phyloP scores from a whole-genome alignment of 2,113 vertebrate genomes.

The Cryptomyrus ogoouensis region DNA sequence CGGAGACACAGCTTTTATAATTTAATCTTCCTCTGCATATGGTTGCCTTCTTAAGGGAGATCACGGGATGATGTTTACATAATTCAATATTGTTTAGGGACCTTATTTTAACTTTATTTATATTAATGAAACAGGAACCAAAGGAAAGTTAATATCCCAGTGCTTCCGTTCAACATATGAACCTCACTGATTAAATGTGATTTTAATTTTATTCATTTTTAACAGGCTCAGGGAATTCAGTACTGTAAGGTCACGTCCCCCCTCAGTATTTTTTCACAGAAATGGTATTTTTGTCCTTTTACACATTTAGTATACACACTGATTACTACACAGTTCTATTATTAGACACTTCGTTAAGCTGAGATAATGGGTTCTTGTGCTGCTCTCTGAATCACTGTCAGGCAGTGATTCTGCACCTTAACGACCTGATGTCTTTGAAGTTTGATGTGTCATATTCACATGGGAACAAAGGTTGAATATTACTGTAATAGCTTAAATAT shows the following conservation, averaged over 20 bases:
- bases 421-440: not conserved
- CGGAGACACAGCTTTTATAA: not conserved
- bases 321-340: not conserved
- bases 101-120: slow-evolving; percentile 1
- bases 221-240: not conserved
- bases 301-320: not conserved
- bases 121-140: not conserved
- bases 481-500: not conserved
- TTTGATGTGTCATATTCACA: not conserved
- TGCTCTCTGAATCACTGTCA: not conserved
- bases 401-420: not conserved
- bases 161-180: not conserved
- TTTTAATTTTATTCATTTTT: not conserved
- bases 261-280: not conserved
- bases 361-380: not conserved
- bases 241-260: not conserved
- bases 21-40: not conserved
- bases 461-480: not conserved
- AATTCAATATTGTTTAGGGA: not conserved
- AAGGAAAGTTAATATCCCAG: not conserved
- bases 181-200: not conserved
- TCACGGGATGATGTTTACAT: not conserved
- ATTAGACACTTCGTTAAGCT: not conserved
- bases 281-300: not conserved
- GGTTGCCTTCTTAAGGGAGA: not conserved